phyloP scores from a whole-genome alignment of 2,113 vertebrate species.

The Phyllostomus hastatus region DNA sequence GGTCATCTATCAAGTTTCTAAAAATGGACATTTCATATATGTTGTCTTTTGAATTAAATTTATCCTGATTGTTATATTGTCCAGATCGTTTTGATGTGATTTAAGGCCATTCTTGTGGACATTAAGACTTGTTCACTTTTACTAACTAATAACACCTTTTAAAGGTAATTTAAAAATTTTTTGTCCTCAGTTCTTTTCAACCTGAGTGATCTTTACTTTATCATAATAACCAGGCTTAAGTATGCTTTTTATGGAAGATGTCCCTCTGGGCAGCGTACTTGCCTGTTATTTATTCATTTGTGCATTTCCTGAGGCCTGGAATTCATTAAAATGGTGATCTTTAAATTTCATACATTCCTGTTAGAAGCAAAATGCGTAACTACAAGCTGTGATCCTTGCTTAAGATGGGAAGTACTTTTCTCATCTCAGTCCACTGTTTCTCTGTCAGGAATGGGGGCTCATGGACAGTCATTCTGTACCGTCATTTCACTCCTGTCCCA shows the following conservation, averaged over 20 bases:
- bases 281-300: background rate
- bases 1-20: background rate
- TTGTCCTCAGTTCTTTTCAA: conserved; percentile 19
- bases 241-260: background rate
- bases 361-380: background rate
- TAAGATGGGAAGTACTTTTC: background rate
- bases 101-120: background rate
- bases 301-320: background rate
- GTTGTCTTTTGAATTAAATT: conserved; percentile 1
- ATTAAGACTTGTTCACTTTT: background rate
- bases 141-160: background rate
- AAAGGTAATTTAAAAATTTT: background rate
- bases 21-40: background rate
- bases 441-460: background rate
- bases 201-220: background rate
- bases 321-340: background rate
- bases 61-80: background rate
- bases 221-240: background rate
- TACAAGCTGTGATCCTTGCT: background rate
- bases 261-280: background rate
- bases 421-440: background rate
- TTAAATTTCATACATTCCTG: background rate
- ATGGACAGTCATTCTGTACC: background rate
- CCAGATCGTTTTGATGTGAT: background rate
- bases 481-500: background rate